These are phyloP conservation scores for Polymixis flavicincta DNA, from an alignment of 2,888 invertebrate genomes.

Conservation along the genomic window DNA sequence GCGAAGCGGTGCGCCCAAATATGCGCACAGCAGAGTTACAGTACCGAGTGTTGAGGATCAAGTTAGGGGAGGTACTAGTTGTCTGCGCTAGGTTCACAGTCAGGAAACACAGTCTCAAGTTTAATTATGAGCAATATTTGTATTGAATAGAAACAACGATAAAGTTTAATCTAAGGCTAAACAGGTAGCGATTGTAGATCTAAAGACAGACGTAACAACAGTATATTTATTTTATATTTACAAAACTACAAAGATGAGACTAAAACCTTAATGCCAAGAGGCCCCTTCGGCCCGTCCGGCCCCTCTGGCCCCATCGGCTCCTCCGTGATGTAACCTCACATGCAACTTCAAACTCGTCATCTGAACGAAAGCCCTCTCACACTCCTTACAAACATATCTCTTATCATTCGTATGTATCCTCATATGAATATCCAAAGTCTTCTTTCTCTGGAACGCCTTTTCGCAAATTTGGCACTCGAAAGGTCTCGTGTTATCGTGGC, in stretches of 20 bases:
- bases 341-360: slow-evolving; percentile 90
- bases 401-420: slow-evolving; percentile 90
- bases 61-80: background rate
- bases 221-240: background rate
- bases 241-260: background rate
- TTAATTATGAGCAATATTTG: slow-evolving; percentile 1
- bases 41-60: background rate
- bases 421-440: slow-evolving; percentile 89
- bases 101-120: slow-evolving; percentile 3
- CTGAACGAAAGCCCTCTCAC: slow-evolving; percentile 90
- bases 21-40: background rate
- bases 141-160: background rate
- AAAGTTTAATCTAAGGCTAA: background rate
- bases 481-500: slow-evolving; percentile 90
- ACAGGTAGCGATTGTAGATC: background rate
- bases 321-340: slow-evolving; percentile 87
- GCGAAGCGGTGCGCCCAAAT: background rate
- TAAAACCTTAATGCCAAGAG: slow-evolving; percentile 37
- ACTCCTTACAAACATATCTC: slow-evolving; percentile 85
- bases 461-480: slow-evolving; percentile 90
- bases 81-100: too few relatives aligned
- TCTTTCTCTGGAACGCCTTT: slow-evolving; percentile 90
- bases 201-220: background rate
- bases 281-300: slow-evolving; percentile 68
- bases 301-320: slow-evolving; percentile 54